Evolutionary conservation across 2,888 invertebrate species (phyloP).

Genomic region (Ctena decussata): DNA sequence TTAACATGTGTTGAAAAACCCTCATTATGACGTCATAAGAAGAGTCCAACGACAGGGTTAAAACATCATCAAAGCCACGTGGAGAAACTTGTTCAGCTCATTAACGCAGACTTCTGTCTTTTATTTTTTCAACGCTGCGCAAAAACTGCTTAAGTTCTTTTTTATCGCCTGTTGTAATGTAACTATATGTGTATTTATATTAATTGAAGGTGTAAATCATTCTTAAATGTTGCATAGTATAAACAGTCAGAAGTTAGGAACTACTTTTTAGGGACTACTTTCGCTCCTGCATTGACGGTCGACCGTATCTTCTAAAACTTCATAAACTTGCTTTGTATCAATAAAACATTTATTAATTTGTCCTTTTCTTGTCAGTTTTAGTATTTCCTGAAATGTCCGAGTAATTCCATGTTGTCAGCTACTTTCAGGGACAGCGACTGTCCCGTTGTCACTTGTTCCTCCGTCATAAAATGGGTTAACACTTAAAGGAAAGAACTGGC

Average conservation of each 20-base stretch:
- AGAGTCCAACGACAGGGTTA: constrained; percentile 5
- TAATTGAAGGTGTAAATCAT: constrained; percentile 19
- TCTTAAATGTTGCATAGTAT: constrained; percentile 9
- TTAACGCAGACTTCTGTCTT: neutral
- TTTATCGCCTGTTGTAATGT: constrained; percentile 11
- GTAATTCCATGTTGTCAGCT: no score
- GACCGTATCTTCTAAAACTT: constrained; percentile 18
- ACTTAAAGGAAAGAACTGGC: no score
- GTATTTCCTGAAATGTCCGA: no score
- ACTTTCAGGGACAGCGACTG: no score
- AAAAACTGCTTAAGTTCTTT: neutral
- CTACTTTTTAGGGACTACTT: neutral
- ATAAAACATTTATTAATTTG: constrained; percentile 21
- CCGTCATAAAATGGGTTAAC: no score
- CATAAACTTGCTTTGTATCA: constrained; percentile 17
- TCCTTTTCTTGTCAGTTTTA: no score
- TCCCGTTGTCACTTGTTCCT: no score
- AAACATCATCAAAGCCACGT: no score
- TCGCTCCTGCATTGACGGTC: constrained; percentile 26
- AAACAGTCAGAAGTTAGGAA: constrained; percentile 3
- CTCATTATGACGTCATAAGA: constrained; percentile 17
- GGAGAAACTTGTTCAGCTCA: neutral
- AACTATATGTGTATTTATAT: constrained; percentile 18
- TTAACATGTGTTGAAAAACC: neutral
- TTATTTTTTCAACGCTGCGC: constrained; percentile 13